phyloP scores from a whole-genome alignment of 2,888 invertebrate species.

The Leptopilina myrica region DNA sequence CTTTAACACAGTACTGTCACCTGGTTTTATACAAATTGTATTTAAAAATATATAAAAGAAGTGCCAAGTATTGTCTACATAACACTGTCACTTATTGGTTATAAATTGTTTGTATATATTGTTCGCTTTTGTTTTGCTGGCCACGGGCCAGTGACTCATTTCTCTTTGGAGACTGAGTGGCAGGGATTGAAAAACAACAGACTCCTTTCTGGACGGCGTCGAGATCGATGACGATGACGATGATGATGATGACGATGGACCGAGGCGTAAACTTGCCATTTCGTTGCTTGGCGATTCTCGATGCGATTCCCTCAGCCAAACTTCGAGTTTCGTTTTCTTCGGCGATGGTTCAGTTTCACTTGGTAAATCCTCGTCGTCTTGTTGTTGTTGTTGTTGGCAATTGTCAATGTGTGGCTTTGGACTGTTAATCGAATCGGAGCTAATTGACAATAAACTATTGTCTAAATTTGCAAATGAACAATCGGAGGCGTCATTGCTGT shows the following conservation, averaged over 20 bases:
- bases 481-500: constrained; percentile 69
- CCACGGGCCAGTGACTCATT: constrained; percentile 75
- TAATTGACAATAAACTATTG: constrained; percentile 42
- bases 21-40: constrained; percentile 38
- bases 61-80: constrained; percentile 32
- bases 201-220: constrained; percentile 79
- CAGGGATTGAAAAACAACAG: constrained; percentile 84
- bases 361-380: constrained; percentile 67
- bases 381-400: constrained; percentile 40
- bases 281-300: constrained; percentile 75
- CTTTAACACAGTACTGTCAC: constrained; percentile 35
- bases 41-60: constrained; percentile 40
- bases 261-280: constrained; percentile 72
- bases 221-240: constrained; percentile 65
- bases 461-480: constrained; percentile 50
- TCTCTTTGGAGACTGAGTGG: constrained; percentile 86
- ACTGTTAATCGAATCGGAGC: constrained; percentile 49
- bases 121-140: constrained; percentile 73
- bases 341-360: constrained; percentile 85
- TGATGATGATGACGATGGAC: constrained; percentile 63
- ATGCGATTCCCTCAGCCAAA: constrained; percentile 77
- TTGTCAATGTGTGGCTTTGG: constrained; percentile 48
- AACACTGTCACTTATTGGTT: constrained; percentile 72
- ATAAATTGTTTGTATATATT: constrained; percentile 74
- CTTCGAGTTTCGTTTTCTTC: constrained; percentile 82